These are phyloP conservation scores for Drosophila atripex DNA, from an alignment of 2,888 invertebrate genomes.

Conservation along the genomic window DNA sequence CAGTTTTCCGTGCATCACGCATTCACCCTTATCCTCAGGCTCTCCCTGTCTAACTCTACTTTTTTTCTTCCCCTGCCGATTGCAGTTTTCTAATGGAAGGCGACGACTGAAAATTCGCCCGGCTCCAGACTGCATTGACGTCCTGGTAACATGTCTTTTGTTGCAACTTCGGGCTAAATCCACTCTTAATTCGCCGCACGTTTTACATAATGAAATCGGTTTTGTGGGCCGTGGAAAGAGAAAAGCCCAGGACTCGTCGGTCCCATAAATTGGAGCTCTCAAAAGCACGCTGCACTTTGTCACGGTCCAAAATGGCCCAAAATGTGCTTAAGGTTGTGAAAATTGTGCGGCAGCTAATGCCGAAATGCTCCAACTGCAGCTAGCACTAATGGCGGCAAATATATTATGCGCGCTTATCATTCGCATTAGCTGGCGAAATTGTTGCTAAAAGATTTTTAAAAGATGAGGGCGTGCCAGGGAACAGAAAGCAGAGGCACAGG, in stretches of 20 bases:
- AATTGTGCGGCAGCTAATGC: conserved; percentile 13
- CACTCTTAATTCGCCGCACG: conserved; percentile 71
- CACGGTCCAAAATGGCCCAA: conserved; percentile 32
- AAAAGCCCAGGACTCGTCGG: conserved; percentile 1
- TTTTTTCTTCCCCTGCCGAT: conserved; percentile 25
- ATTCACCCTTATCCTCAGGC: conserved; percentile 3
- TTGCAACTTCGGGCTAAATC: conserved; percentile 55
- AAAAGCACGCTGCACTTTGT: conserved; percentile 27
- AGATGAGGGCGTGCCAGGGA: background rate
- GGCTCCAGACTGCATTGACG: conserved; percentile 47
- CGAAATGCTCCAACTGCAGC: conserved; percentile 60
- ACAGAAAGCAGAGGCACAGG: background rate
- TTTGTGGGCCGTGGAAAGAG: conserved; percentile 47
- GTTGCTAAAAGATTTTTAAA: conserved; percentile 60
- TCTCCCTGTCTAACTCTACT: background rate
- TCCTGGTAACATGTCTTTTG: conserved; percentile 25
- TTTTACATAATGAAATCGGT: conserved; percentile 75
- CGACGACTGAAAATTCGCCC: conserved; percentile 23
- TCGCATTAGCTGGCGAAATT: conserved; percentile 68
- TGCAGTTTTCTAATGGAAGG: conserved; percentile 52
- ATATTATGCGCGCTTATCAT: conserved; percentile 72
- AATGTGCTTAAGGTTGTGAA: conserved; percentile 3
- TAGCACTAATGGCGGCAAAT: conserved; percentile 67
- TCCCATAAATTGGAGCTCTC: conserved; percentile 50
- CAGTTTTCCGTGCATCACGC: conserved; percentile 23